A percentile compares a stretch with the other conserved stretches of the same genome.
Conservation (phyloP, 2,797 vertebrate genomes). For the Hirundo rustica region DNA sequence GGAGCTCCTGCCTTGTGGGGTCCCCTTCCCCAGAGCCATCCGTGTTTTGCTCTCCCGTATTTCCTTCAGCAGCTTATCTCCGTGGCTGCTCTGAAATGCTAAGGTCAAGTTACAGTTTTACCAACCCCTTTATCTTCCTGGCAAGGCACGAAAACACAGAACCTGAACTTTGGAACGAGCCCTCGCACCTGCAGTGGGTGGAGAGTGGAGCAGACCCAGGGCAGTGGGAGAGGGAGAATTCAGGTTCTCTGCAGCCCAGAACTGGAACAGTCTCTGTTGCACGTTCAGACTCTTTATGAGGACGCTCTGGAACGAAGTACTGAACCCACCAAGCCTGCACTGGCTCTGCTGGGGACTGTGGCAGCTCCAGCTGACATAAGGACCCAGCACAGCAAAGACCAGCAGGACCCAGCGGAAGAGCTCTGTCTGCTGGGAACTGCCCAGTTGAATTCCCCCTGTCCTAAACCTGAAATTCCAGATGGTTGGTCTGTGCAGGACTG, state of each 20-base stretch:
- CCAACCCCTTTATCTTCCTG: slow-evolving; percentile 40
- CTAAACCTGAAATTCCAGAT: not conserved
- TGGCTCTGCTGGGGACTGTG: not conserved
- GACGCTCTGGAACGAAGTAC: not conserved
- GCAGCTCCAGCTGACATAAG: not conserved
- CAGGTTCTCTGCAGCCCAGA: not conserved
- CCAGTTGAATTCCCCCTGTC: not conserved
- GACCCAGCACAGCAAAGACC: not conserved
- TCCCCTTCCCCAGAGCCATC: not conserved
- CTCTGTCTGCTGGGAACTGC: not conserved
- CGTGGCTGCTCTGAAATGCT: not conserved
- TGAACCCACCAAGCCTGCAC: not conserved
- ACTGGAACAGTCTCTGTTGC: not conserved
- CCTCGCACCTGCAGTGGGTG: not conserved
- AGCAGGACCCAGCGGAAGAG: accelerated
- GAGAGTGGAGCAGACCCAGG: not conserved
- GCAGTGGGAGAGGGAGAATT: not conserved
- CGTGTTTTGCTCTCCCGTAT: not conserved
- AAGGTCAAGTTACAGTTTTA: slow-evolving; percentile 63
- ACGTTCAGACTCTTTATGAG: not conserved
- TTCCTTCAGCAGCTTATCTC: slow-evolving; percentile 45
- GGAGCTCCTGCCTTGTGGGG: not conserved
- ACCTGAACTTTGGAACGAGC: slow-evolving; percentile 54
- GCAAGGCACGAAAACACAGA: not conserved
- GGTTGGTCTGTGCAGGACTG: not conserved